These are phyloP conservation scores for Bolinopsis microptera DNA, from an alignment of 37 sponge, comb jelly and placozoan genomes.

Conservation along the genomic window DNA sequence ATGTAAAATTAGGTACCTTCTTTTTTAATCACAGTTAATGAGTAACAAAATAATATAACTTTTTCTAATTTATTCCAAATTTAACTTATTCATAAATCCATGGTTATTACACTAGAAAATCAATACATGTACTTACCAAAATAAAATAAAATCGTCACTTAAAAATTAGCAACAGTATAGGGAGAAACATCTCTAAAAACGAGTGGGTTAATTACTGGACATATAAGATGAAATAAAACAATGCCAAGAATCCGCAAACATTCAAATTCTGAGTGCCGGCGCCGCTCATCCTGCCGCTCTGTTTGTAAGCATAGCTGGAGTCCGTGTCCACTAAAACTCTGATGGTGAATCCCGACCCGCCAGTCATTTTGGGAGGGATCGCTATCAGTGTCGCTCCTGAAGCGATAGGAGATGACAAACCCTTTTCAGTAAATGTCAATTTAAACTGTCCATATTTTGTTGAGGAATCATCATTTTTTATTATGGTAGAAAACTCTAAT, in stretches of 20 bases:
- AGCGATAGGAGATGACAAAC: background rate
- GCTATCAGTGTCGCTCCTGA: constrained; percentile 46
- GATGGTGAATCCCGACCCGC: background rate
- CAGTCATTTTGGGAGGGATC: background rate
- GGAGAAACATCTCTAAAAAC: no score
- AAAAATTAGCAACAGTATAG: no score
- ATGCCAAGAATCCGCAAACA: background rate
- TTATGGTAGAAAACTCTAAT: background rate
- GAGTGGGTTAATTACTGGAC: no score
- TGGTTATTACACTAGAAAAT: no score
- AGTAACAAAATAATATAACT: no score
- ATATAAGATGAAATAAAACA: background rate
- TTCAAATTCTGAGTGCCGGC: background rate
- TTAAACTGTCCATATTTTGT: background rate
- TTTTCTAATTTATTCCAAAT: no score
- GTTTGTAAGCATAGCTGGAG: background rate
- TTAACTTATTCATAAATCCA: no score
- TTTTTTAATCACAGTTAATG: no score
- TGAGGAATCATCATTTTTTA: no score
- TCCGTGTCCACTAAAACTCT: background rate
- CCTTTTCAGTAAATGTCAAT: background rate
- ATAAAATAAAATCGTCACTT: no score
- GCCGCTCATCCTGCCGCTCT: background rate
- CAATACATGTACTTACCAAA: no score
- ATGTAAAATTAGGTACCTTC: no score